Evolutionary conservation across 2,888 invertebrate genomes (phyloP), one percentile per base, ranked within the genome.

Genomic region (Listrodromus nycthemerus): DNA sequence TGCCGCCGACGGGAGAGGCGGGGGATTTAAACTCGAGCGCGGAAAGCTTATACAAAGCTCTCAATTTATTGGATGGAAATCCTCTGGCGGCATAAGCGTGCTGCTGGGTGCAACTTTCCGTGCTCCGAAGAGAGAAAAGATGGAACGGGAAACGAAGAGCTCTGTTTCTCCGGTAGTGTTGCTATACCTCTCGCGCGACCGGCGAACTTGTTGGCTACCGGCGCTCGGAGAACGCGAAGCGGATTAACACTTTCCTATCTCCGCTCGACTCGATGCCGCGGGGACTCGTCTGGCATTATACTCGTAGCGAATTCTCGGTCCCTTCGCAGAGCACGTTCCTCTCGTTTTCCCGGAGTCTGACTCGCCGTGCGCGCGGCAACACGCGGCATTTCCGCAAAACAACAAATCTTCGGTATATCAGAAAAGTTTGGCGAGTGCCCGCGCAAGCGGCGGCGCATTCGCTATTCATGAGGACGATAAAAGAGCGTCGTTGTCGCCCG

Each of bases 221-320:
- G 55, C 50, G 66, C 58, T 61, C 21, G n/a, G 66, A 82, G 70
- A 74, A 74, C 88, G 88, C 74, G 81, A 71, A 27, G 75, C 67
- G 94, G 94, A 95, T 95, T 95, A 95, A 94, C 95, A 95, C 95
- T 94, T 93, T 94, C 94, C 94, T 94, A 94, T 93, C 92, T 93
- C 89, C 78, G 13, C 80, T 66, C 81, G 67, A 81, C 90, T 89
- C 85, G 87, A 89, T 83, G 85, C 87, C 71, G 80, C 45, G 73
- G 73, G 85, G 85, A 85, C 79, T 76, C 85, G 75, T 82, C 71
- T 78, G 76, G 82, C 81, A 75, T 81, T 84, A 80, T 77, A 84
- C 80, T 65, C 73, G 58, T 66, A 75, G 75, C 73, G 69, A 50
- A 79, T 80, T 85, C 80, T 78, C 50, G 79, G 71, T 66, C 78